These are phyloP conservation scores for Drosophila niveifrons DNA, from an alignment of 2,888 invertebrate genomes.

Conservation along the genomic window DNA sequence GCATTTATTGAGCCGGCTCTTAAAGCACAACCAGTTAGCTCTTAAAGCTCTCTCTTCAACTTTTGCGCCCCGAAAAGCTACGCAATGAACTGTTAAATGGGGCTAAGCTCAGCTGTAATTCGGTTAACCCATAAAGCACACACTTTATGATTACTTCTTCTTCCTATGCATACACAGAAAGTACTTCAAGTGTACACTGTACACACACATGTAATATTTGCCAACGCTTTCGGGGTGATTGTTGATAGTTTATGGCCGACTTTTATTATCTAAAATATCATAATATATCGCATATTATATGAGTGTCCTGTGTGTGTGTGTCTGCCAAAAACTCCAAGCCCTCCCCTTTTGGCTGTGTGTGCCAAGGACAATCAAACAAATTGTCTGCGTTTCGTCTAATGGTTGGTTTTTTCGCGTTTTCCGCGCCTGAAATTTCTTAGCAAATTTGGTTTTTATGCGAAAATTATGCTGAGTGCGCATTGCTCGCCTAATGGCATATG, in stretches of 20 bases:
- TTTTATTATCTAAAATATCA: constrained; percentile 69
- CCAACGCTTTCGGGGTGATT: constrained; percentile 51
- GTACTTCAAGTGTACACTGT: constrained; percentile 16
- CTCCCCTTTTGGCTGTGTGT: neutral
- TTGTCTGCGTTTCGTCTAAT: constrained; percentile 28
- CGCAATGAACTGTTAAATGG: constrained; percentile 24
- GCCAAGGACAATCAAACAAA: constrained; percentile 60
- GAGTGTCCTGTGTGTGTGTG: constrained; percentile 18
- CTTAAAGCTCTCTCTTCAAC: constrained; percentile 37
- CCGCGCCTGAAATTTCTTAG: constrained; percentile 42
- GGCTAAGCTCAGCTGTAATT: constrained; percentile 21
- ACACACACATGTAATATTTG: constrained; percentile 37
- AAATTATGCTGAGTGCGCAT: constrained; percentile 75
- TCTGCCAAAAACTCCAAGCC: constrained; percentile 9
- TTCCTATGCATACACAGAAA: constrained; percentile 3
- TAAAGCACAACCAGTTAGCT: constrained; percentile 10
- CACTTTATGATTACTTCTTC: constrained; percentile 47
- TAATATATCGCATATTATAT: constrained; percentile 45
- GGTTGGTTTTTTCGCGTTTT: constrained; percentile 33
- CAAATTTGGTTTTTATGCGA: constrained; percentile 72
- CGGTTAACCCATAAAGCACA: constrained; percentile 37
- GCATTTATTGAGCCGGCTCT: constrained; percentile 41
- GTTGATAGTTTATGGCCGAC: constrained; percentile 64
- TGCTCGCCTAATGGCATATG: constrained; percentile 69
- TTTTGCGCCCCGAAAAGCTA: constrained; percentile 26